A percentile compares a stretch with the other conserved stretches of the same genome.
Conservation (phyloP, 2,113 vertebrate genomes). For the Callochromis pleurospilus region DNA sequence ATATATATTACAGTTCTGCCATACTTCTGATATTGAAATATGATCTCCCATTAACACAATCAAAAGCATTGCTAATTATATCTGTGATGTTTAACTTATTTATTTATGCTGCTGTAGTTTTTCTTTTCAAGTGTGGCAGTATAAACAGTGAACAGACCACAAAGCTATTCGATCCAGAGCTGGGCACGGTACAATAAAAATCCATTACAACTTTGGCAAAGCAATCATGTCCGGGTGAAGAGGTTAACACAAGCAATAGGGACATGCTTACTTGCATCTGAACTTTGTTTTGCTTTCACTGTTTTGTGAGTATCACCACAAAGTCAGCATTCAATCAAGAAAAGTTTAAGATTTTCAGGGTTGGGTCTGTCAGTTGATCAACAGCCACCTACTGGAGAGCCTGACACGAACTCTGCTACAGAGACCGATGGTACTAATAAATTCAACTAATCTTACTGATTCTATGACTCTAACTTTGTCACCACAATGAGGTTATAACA, state of each 20-base stretch:
- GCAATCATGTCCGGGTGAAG: conserved; percentile 10
- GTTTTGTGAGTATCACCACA: background rate
- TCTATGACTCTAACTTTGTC: background rate
- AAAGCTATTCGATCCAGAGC: background rate
- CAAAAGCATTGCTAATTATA: background rate
- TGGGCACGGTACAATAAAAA: conserved; percentile 2
- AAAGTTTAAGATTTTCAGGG: background rate
- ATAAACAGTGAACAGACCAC: background rate
- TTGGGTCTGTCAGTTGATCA: background rate
- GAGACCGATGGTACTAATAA: background rate
- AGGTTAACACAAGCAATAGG: conserved; percentile 18
- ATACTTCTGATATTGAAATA: background rate
- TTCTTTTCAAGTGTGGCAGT: background rate
- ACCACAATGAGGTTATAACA: background rate
- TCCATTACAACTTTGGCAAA: conserved; percentile 1
- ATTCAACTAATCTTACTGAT: background rate
- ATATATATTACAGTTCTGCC: background rate
- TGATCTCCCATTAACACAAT: background rate
- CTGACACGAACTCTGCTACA: background rate
- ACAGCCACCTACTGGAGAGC: background rate
- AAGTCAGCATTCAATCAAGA: background rate
- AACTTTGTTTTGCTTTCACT: conserved; percentile 3
- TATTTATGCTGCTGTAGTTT: background rate
- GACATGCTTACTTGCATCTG: conserved; percentile 1
- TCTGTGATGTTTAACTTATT: background rate